phyloP scores from a whole-genome alignment of 2,797 vertebrate genomes.

The Vireo griseus region DNA sequence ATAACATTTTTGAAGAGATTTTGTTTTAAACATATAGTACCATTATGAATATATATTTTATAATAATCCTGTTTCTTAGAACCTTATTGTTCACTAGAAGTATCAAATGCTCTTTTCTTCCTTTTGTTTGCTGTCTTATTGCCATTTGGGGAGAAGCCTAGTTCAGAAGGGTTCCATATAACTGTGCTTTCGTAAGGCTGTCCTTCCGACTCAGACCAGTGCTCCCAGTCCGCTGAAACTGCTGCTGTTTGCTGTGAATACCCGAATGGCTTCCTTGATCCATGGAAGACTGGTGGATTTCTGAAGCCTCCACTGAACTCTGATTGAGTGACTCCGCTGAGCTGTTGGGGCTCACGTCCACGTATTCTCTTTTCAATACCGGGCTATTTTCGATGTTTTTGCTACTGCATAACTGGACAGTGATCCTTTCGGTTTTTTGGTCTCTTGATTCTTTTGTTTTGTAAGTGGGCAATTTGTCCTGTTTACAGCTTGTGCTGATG shows the following conservation, averaged over 20 bases:
- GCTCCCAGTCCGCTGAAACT: slow-evolving; percentile 88
- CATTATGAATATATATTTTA: slow-evolving; percentile 68
- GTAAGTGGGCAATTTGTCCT: slow-evolving; percentile 81
- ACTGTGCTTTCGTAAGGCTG: slow-evolving; percentile 96
- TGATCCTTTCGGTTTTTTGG: slow-evolving; percentile 82
- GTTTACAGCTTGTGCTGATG: slow-evolving; percentile 74
- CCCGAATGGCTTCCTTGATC: slow-evolving; percentile 80
- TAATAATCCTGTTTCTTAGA: slow-evolving; percentile 42
- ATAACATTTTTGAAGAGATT: slow-evolving; percentile 56
- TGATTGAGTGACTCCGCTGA: slow-evolving; percentile 88
- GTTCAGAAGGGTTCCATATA: slow-evolving; percentile 95
- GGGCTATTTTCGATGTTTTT: slow-evolving; percentile 78
- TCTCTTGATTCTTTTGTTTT: slow-evolving; percentile 78
- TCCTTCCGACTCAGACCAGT: slow-evolving; percentile 93
- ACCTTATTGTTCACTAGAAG: not conserved
- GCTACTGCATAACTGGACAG: slow-evolving; percentile 83
- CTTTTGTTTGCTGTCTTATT: slow-evolving; percentile 56
- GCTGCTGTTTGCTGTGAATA: slow-evolving; percentile 83
- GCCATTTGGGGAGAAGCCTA: slow-evolving; percentile 69
- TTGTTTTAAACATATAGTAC: slow-evolving; percentile 66
- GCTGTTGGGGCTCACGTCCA: slow-evolving; percentile 83
- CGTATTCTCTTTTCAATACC: slow-evolving; percentile 78
- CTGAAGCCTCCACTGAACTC: slow-evolving; percentile 85
- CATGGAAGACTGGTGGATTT: slow-evolving; percentile 84
- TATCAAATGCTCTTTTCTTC: slow-evolving; percentile 24